phyloP scores from a whole-genome alignment of 2,888 invertebrate species.

The Tanaodytes sp. region DNA sequence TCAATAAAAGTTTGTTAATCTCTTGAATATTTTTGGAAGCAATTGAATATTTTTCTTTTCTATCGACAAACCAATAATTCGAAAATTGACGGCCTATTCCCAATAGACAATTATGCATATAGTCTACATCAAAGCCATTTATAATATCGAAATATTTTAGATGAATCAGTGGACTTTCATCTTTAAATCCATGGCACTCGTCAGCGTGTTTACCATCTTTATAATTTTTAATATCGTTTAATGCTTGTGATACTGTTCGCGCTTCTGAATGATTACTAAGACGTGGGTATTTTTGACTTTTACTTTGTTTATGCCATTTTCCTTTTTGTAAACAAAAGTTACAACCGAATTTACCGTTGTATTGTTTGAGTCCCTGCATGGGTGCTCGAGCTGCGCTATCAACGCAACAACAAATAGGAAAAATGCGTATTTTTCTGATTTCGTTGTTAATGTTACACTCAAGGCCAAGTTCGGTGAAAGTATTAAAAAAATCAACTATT shows the following conservation, averaged over 20 bases:
- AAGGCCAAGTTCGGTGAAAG: conserved; percentile 23
- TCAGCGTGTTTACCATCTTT: no score
- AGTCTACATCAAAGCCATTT: conserved; percentile 37
- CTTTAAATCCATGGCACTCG: no score
- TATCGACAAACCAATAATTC: conserved; percentile 34
- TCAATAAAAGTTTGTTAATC: not conserved
- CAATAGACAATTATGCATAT: conserved; percentile 47
- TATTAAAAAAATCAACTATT: conserved; percentile 36
- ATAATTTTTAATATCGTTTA: not conserved
- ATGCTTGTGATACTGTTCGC: not conserved
- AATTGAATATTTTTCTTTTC: not conserved
- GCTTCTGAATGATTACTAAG: no score
- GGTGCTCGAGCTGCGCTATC: no score
- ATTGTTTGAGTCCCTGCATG: no score
- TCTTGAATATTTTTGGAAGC: not conserved
- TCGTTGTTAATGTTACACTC: conserved; percentile 24
- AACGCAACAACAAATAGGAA: no score
- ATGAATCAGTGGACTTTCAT: conserved; percentile 5
- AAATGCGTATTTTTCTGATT: no score
- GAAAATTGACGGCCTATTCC: conserved; percentile 40
- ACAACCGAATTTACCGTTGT: no score
- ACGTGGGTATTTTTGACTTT: no score
- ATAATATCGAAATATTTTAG: conserved; percentile 43
- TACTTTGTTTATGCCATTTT: no score
- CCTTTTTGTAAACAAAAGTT: no score